Conservation (phyloP, 2,888 invertebrate species). For the Drosophila neotestacea region DNA sequence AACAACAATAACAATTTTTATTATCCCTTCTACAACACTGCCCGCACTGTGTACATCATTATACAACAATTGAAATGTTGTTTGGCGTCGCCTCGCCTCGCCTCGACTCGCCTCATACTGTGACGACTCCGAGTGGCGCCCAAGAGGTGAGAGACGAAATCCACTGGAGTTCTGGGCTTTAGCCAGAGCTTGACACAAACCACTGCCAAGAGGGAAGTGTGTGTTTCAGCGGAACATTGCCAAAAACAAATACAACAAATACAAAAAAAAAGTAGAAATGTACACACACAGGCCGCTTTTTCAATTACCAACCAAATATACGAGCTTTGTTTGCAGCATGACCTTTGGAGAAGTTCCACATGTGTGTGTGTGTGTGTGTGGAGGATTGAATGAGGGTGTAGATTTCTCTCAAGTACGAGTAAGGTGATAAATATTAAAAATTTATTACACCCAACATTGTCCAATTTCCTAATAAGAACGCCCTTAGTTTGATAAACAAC, state of each 20-base stretch:
- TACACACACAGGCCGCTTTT: constrained; percentile 60
- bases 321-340: constrained; percentile 70
- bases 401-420: constrained; percentile 26
- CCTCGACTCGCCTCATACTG: constrained; percentile 32
- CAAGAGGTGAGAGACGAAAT: constrained; percentile 51
- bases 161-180: constrained; percentile 47
- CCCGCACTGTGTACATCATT: constrained; percentile 78
- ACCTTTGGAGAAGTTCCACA: constrained; percentile 70
- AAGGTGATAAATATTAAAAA: constrained; percentile 73
- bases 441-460: constrained; percentile 54
- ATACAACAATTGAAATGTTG: constrained; percentile 82
- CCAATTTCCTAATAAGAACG: constrained; percentile 51
- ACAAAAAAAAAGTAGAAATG: constrained; percentile 1
- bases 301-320: constrained; percentile 76
- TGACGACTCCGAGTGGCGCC: constrained; percentile 46
- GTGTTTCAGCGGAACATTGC: constrained; percentile 26
- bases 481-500: constrained; percentile 53
- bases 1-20: constrained; percentile 76
- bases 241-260: constrained; percentile 43
- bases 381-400: not conserved
- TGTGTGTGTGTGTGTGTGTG: constrained; percentile 19
- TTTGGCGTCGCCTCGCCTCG: constrained; percentile 73
- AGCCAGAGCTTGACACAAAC: constrained; percentile 64
- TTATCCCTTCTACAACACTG: constrained; percentile 72
- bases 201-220: constrained; percentile 62